These are phyloP conservation scores for Conistra vaccinii DNA, from an alignment of 2,888 invertebrate genomes.

Conservation along the genomic window DNA sequence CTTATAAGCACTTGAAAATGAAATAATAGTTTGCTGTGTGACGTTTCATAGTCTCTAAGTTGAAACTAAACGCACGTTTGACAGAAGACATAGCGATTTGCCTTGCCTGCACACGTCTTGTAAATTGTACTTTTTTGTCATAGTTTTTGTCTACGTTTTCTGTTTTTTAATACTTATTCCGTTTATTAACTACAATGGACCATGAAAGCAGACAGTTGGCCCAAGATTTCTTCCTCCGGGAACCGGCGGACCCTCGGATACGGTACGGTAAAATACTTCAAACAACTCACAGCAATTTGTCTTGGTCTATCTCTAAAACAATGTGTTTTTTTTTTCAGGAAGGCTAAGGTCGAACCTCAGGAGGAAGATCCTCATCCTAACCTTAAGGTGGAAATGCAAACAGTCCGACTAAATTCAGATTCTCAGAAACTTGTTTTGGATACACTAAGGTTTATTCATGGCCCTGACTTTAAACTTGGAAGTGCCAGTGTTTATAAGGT, in stretches of 20 bases:
- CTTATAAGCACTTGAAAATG: neutral
- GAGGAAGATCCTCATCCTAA: slow-evolving; percentile 87
- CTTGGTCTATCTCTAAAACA: slow-evolving; percentile 34
- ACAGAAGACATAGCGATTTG: slow-evolving; percentile 48
- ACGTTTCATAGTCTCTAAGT: neutral
- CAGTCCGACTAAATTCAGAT: slow-evolving; percentile 92
- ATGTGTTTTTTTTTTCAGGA: slow-evolving; percentile 72
- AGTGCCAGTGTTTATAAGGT: slow-evolving; percentile 91
- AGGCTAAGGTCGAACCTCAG: slow-evolving; percentile 84
- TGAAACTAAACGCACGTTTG: slow-evolving; percentile 52
- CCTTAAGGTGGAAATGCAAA: slow-evolving; percentile 94
- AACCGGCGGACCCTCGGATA: slow-evolving; percentile 91
- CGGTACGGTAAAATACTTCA: slow-evolving; percentile 79
- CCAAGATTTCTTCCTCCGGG: slow-evolving; percentile 92
- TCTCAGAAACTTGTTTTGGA: slow-evolving; percentile 94
- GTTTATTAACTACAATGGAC: slow-evolving; percentile 85
- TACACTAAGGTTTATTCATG: slow-evolving; percentile 94
- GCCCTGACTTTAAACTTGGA: slow-evolving; percentile 92
- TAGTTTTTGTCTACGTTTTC: slow-evolving; percentile 56
- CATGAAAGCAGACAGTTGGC: slow-evolving; percentile 90
- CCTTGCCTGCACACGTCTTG: slow-evolving; percentile 62
- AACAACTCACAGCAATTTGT: slow-evolving; percentile 63
- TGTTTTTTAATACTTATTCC: slow-evolving; percentile 57
- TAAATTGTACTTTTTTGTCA: slow-evolving; percentile 56
- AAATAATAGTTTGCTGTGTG: neutral